A percentile compares a stretch with the other conserved stretches of the same genome.
Evolutionary conservation across 2,888 invertebrate species (phyloP).

Genomic region (Ornithoptera alexandrae): DNA sequence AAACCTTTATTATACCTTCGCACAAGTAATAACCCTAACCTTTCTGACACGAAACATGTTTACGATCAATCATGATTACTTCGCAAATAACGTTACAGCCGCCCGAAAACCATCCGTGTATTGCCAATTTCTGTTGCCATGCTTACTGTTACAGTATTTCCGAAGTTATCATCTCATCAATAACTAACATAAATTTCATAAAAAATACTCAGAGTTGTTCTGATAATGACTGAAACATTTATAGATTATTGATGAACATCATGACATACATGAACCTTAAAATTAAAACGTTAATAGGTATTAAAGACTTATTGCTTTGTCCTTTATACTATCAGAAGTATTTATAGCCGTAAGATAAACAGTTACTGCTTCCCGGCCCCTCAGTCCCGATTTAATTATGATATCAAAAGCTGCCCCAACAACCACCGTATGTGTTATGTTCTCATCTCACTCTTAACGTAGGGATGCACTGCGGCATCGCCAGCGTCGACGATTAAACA

Average conservation of each 20-base stretch:
- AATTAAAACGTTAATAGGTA: background rate
- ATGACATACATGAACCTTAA: no score
- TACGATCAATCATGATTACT: conserved; percentile 28
- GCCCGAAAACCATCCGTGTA: background rate
- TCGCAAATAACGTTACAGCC: conserved; percentile 5
- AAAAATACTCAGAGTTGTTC: no score
- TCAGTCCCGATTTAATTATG: conserved; percentile 67
- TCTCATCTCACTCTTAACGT: conserved; percentile 54
- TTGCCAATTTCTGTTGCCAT: background rate
- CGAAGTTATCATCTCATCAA: background rate
- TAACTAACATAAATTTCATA: no score
- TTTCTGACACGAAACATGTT: conserved; percentile 14
- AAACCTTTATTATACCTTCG: conserved; percentile 17
- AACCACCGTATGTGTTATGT: conserved; percentile 46
- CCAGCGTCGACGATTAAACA: conserved; percentile 71
- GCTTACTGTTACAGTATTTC: background rate
- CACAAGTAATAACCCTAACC: conserved; percentile 7
- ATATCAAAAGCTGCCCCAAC: conserved; percentile 72
- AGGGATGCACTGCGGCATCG: conserved; percentile 58
- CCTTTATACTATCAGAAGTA: conserved; percentile 63
- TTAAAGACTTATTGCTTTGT: conserved; percentile 57
- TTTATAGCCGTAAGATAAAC: conserved; percentile 69
- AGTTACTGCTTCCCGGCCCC: conserved; percentile 60
- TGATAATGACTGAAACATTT: no score
- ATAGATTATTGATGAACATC: no score